Evolutionary conservation across 35 echinoderm and acorn worm species (phyloP).

Genomic region (Heliocidaris erythrogramma): DNA sequence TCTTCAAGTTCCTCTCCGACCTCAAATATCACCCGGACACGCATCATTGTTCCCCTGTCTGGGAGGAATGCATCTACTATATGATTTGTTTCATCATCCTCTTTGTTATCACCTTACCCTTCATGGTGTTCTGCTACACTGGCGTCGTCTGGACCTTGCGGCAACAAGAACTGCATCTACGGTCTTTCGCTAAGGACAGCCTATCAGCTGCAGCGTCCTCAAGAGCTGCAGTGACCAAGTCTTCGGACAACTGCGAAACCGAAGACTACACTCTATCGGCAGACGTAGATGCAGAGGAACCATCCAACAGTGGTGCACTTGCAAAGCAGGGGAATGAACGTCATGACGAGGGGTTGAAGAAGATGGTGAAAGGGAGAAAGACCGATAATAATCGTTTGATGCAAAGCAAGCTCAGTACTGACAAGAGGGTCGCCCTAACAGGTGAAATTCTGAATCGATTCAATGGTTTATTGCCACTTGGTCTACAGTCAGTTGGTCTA

Average conservation of each 20-base stretch:
- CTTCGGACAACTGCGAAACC: background rate
- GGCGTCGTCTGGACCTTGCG: background rate
- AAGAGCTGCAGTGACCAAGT: background rate
- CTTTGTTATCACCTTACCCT: background rate
- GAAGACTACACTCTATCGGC: background rate
- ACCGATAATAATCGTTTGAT: background rate
- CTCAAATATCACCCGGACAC: background rate
- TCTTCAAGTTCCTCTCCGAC: constrained; percentile 16
- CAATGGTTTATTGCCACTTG: no score
- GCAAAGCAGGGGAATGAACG: no score
- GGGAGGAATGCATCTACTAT: background rate
- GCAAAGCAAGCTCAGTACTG: background rate
- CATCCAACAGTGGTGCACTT: no score
- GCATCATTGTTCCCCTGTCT: constrained; percentile 25
- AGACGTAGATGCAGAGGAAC: no score
- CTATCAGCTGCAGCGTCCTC: background rate
- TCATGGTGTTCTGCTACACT: constrained; percentile 11
- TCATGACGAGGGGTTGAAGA: no score
- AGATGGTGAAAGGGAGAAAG: background rate
- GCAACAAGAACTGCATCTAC: background rate
- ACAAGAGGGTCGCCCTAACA: constrained; percentile 30
- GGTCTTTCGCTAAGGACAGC: background rate
- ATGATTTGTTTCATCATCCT: background rate
- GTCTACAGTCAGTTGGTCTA: no score
- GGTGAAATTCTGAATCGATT: background rate